phyloP scores from a whole-genome alignment of 2,797 vertebrate species.

The Enteromius mattozi region DNA sequence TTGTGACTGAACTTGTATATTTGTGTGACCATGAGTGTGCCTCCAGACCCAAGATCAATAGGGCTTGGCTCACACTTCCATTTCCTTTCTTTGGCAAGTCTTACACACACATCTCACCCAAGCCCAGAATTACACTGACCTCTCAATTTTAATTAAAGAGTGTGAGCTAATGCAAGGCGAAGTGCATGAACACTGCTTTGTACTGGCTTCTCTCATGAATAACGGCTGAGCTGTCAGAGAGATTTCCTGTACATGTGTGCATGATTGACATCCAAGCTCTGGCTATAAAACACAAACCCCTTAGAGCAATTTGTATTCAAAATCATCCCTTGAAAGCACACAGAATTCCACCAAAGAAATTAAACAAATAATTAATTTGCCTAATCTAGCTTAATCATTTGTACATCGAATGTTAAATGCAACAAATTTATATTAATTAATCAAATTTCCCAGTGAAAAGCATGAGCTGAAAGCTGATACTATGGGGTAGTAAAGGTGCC shows the following conservation, averaged over 20 bases:
- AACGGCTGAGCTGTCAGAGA: slow-evolving; percentile 68
- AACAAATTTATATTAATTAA: background rate
- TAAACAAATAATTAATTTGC: background rate
- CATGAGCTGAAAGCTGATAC: background rate
- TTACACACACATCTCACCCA: slow-evolving; percentile 39
- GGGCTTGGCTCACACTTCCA: slow-evolving; percentile 58
- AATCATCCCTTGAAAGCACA: slow-evolving; percentile 6
- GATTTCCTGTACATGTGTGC: slow-evolving; percentile 41
- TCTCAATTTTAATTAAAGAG: slow-evolving; percentile 71
- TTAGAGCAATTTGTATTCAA: background rate
- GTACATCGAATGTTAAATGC: background rate
- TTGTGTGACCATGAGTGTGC: background rate
- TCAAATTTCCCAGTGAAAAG: slow-evolving; percentile 9
- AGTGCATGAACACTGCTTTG: slow-evolving; percentile 64
- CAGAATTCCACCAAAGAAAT: background rate
- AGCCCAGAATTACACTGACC: slow-evolving; percentile 41
- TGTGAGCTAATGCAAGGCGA: slow-evolving; percentile 64
- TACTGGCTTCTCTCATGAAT: slow-evolving; percentile 69
- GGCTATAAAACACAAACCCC: slow-evolving; percentile 26
- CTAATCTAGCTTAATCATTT: background rate
- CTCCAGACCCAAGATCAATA: slow-evolving; percentile 64
- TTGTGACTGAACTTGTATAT: slow-evolving; percentile 25
- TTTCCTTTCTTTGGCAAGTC: slow-evolving; percentile 42
- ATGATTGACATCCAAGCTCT: slow-evolving; percentile 1
- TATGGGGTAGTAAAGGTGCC: background rate